Evolutionary conservation across 2,797 vertebrate genomes (phyloP).

Genomic region (Lithobates pipiens): DNA sequence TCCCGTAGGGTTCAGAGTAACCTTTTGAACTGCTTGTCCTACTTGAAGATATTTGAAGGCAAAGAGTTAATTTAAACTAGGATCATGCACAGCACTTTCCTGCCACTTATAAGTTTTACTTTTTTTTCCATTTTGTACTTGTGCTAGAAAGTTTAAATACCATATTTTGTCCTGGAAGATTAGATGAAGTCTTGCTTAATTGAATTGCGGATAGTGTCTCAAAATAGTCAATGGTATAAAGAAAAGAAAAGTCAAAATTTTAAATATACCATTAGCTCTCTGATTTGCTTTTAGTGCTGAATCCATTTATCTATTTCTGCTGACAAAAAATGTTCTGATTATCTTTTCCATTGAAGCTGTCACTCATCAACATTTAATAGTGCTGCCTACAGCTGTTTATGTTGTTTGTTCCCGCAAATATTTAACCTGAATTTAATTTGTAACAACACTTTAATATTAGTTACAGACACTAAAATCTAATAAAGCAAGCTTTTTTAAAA

Average conservation of each 20-base stretch:
- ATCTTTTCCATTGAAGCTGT: slow-evolving; percentile 26
- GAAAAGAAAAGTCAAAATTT: slow-evolving; percentile 15
- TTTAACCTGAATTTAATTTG: slow-evolving; percentile 27
- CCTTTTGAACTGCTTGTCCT: too few species aligned
- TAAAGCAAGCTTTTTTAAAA: neutral
- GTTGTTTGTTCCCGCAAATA: slow-evolving; percentile 32
- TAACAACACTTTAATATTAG: slow-evolving; percentile 10
- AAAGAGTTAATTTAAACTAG: too few species aligned
- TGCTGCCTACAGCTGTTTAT: slow-evolving; percentile 30
- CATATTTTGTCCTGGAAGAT: slow-evolving; percentile 13
- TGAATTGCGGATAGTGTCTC: slow-evolving; percentile 9
- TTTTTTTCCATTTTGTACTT: neutral
- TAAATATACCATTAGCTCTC: slow-evolving; percentile 20
- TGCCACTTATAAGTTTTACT: too few species aligned
- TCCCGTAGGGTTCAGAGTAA: too few species aligned
- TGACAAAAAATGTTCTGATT: slow-evolving; percentile 45
- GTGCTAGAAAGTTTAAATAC: neutral
- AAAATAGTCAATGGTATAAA: slow-evolving; percentile 18
- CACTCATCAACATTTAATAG: slow-evolving; percentile 40
- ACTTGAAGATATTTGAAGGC: too few species aligned
- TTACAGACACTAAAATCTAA: slow-evolving; percentile 7
- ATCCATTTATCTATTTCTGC: slow-evolving; percentile 36
- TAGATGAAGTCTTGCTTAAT: slow-evolving; percentile 4
- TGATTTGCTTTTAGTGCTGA: slow-evolving; percentile 27
- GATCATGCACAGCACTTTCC: too few species aligned